Evolutionary conservation across 2,797 vertebrate species (phyloP), one percentile per base, ranked within the genome.

Genomic region (Dendrocincla tyrannina): DNA sequence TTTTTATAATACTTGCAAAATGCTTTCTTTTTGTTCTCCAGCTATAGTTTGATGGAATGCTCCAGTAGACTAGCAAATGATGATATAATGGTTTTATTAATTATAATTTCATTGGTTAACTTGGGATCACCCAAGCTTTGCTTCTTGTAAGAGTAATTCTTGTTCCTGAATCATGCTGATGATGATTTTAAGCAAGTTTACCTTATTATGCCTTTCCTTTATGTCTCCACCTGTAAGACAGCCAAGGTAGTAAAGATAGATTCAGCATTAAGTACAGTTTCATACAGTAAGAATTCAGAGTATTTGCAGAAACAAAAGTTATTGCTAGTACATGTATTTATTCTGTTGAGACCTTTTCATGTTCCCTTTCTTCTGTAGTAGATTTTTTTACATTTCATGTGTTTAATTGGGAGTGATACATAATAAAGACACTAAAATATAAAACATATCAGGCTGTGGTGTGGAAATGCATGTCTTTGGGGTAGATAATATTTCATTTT

Each of bases 401-500:
- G 85, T 93, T 89, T 74, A 95, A 63, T 39, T 70, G 56, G n/a
- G 52, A 55, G 33, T 44, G 56, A 88, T 82, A 41, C n/a, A 27
- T 62, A 62, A 68, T 63, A 93, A 68, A 52, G 37, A 37, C n/a
- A 22, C 46, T 56, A 49, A 76, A 30, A 33, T 35, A 67, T 27
- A 8, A 15, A 46, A 19, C 22, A 27, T 46, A 13, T n/a, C 49
- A 74, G 88, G 60, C 50, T 33, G 24, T 56, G 47, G 73, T 75
- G 17, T 94, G 73, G 95, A 92, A 93, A 92, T 70, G 44, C 44
- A 56, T 37, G 52, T 42, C 52, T 95, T 90, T 67, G 19, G 77
- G 58, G n/a, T 93, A 91, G 96, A 77, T 93, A 91, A 86, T 83
- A 93, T 95, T 97, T 95, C 85, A 58, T 84, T 95, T 93, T 60